Base-by-base conservation (phyloP, 35 echinoderm and acorn worm species). In the Nesometra sesokonis region DNA sequence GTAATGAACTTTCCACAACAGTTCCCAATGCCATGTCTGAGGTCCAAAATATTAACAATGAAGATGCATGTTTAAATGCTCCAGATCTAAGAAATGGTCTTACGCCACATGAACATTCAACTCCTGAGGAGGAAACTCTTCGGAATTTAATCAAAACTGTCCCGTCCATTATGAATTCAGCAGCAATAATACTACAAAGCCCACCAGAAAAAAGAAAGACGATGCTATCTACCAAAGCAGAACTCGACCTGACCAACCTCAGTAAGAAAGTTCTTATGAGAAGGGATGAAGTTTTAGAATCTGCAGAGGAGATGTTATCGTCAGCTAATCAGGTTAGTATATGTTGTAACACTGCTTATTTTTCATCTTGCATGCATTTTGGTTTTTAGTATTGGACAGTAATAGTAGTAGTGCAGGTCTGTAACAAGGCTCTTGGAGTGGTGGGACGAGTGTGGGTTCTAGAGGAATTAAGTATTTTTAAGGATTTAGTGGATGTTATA, bases 261-360 rank as follows among this genome's bases (percentile, higher is more conserved):
- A 99, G 87, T 67, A 91, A 99, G 57, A 99, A 99, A 84, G 80
- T 99, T 46, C 92, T 89, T 67, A 90, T 99, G 32, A 99, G 91
- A 77, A 93, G 94, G 77, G 93, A 91, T 37, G 96, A 99, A 37
- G 90, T 99, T 1, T 57, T 99, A 31, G 86, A 94, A 76, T 99
- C 96, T 31, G 96, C 96, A 32, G 96, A 99, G 33, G 92, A 99
- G 37, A 93, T 99, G 29, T 83, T 99, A 13, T 90, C 96, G 35
- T 99, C 96, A 33, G 96, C 96, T 36, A 94, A 88, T 52, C 93
- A 99, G 96, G 96, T 99, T 21, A 79, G 87, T n/a, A n/a, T n/a
- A n/a, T n/a, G n/a, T n/a, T n/a, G n/a, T n/a, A n/a, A n/a, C n/a
- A n/a, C n/a, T n/a, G n/a, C n/a, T n/a, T n/a, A n/a, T n/a, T n/a